Evolutionary conservation across 2,113 vertebrate species (phyloP).

Genomic region (Channa maculata): DNA sequence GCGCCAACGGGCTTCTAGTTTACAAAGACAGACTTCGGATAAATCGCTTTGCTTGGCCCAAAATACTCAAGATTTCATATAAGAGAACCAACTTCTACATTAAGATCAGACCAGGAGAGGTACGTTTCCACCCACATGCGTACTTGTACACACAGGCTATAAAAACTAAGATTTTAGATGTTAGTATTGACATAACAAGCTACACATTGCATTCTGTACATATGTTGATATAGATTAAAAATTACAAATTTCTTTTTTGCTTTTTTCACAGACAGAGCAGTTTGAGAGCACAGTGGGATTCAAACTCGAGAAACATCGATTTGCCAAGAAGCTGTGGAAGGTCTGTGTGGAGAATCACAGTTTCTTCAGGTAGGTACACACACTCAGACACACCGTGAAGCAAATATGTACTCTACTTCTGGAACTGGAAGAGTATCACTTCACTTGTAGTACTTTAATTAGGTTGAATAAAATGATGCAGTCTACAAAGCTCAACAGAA

Average conservation of each 20-base stretch:
- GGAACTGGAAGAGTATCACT: neutral
- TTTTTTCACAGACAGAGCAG: constrained; percentile 90
- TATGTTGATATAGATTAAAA: too few relatives aligned
- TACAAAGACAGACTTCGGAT: constrained; percentile 98
- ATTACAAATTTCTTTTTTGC: neutral
- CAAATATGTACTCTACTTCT: too few relatives aligned
- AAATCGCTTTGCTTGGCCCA: constrained; percentile 99
- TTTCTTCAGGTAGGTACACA: constrained; percentile 92
- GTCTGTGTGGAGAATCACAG: constrained; percentile 99
- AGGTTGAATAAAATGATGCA: neutral
- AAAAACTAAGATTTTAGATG: neutral
- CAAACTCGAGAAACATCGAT: constrained; percentile 95
- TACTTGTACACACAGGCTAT: neutral
- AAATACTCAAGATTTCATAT: constrained; percentile 99
- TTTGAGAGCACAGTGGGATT: constrained; percentile 99
- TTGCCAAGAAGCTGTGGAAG: constrained; percentile 97
- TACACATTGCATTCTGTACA: too few relatives aligned
- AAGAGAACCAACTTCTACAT: constrained; percentile 99
- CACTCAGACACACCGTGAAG: neutral
- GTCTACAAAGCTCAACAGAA: neutral
- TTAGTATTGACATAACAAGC: too few relatives aligned
- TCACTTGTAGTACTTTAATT: too few relatives aligned
- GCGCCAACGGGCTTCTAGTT: constrained; percentile 95
- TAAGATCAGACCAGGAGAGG: constrained; percentile 98
- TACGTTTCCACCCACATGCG: constrained; percentile 65